Base-by-base conservation (phyloP, 2,113 vertebrate genomes). In the Amblyornis subalaris region DNA sequence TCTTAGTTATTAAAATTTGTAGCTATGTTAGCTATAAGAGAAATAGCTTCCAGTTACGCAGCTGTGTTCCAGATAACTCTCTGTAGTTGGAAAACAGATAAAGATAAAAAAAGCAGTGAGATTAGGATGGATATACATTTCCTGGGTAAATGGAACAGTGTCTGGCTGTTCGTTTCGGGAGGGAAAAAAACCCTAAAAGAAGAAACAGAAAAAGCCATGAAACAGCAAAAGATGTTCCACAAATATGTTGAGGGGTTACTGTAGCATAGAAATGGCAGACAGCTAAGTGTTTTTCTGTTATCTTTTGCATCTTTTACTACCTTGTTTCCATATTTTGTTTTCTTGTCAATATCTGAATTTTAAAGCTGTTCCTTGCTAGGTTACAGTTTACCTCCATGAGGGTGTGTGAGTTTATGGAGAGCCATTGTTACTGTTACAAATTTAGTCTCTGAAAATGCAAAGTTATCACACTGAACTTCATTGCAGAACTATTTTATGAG, bases 21-120 rank as follows among this genome's bases (percentile, higher is more conserved):
- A 55, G 16, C 54, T 66, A 4, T 70, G 33, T 70, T 93, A 76
- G n/a, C 44, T 84, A 1, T 61, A 64, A 93, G 29, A 86, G 36
- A 85, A 88, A 87, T 67, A 90, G 62, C 83, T 92, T 88, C 60
- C 58, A 94, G 78, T 61, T 95, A 93, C 78, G 75, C 88, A 91
- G 67, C 78, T 95, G 82, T 79, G 47, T 70, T 91, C 78, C 82
- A 83, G 75, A 85, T 65, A 79, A 33, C 18, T 58, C 54, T 85
- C 42, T 88, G 70, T 85, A 76, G 50, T 1, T 87, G 35, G 70
- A 73, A 82, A 79, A 84, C 57, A 60, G 81, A 69, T 74, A 54
- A 66, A 89, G 38, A 48, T 76, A 31, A 76, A 73, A 94, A 77
- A 61, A 51, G 28, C 33, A 9, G 40, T 58, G 54, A 83, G 58